Base-by-base conservation (phyloP, 2,113 vertebrate genomes). In the Empidonax alnorum region DNA sequence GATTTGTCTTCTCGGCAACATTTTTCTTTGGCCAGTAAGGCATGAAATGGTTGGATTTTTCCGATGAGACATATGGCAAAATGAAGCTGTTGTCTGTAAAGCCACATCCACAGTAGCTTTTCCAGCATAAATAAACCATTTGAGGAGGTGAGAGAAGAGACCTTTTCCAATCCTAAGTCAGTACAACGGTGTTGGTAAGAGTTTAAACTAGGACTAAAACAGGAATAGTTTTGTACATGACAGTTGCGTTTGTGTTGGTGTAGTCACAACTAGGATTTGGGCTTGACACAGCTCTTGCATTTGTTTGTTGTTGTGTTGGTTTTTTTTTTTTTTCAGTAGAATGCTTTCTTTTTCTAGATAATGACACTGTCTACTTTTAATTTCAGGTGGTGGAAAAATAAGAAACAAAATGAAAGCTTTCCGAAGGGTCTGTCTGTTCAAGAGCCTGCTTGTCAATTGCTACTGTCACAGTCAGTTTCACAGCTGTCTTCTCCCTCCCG, bases 351-450 rank as follows among this genome's bases (percentile, higher is more conserved):
- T 93, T 82, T 59, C 30, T 39, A 47, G 7, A 10, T 46, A 77
- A 8, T 74, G 47, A 68, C 67, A 55, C 13, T 80, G 23, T 82
- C 33, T 90, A 53, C 87, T 67, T 94, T 88, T 42, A 59, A 74
- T 97, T 98, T 89, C 95, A 98, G 97, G 78, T 96, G 80, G 28
- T 77, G 78, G 65, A 81, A 89, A 61, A 85, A 44, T 37, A 85
- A 71, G 79, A 56, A 84, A 72, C 59, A 93, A 96, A 84, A 98
- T 98, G 98, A 98, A 96, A 78, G 84, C 66, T 84, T 95, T 95
- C 62, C 91, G 42, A 37, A 84, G 77, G 33, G 6, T 94, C 88
- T 91, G 90, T 77, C 77, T 94, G 59, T 95, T 97, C 83, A 97
- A 83, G 96, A 94, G 47, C 66, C 62, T 86, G 8, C 71, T 94